Base-by-base conservation (phyloP, 2,888 invertebrate genomes). In the Drosophila multiciliata region DNA sequence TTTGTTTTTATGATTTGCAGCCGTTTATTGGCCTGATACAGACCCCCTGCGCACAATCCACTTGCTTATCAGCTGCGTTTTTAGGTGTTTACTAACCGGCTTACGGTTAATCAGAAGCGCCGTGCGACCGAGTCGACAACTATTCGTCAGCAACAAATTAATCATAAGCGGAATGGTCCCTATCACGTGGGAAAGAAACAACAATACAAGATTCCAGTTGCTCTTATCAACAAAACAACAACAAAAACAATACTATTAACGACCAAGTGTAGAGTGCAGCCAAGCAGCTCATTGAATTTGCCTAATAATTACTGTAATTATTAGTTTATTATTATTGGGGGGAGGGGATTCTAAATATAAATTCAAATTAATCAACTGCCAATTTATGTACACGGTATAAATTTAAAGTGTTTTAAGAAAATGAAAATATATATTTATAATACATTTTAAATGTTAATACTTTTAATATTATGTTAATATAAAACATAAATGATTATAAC, bases 101-200 rank as follows among this genome's bases (percentile, higher is more conserved):
- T 71, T 76, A 58, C 38, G 38, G 20, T 11, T 70, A 80, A 77
- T 77, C 78, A 71, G 36, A 53, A 11, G 42, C 20, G 15, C 20
- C 50, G 29, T 36, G 55, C 62, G 33, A 53, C 45, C 50, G 81
- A 42, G 59, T 58, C 63, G 60, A 50, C 60, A 49, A 55, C 42
- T 62, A 53, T 38, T 61, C 59, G 60, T 74, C 76, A 70, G 40
- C 53, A 20, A 45, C 48, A 61, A 62, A 20, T 60, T 49, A 38
- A 29, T 45, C 38, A 49, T 54, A 61, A 58, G 52, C 32, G 23
- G 36, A 12, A 66, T 49, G 20, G 35, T 29, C 29, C 23, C 58
- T 62, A 80, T 80, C 81, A 65, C 52, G 54, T 80, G 59, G 2
- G 59, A 77, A 55, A 32, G 72, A 42, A 48, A 55, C 42, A 35